Percentiles rank a stretch among this genome's conserved stretches.
These are phyloP conservation scores for Odontamblyopus lacepedii DNA, from an alignment of 2,797 vertebrate genomes.

Conservation along the genomic window DNA sequence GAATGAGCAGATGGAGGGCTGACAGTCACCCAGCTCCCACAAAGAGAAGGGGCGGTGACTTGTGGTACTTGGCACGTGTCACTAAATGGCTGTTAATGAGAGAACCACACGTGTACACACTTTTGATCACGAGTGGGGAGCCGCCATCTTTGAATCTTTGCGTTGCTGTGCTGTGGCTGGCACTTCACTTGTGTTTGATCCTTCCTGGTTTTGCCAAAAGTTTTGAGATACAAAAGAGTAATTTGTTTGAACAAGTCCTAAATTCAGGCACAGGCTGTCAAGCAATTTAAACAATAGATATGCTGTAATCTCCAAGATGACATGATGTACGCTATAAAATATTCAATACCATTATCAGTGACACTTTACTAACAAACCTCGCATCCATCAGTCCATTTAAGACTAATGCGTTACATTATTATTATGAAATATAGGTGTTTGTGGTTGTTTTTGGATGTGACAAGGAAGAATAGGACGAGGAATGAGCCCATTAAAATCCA, in stretches of 20 bases:
- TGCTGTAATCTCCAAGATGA: background rate
- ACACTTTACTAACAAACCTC: background rate
- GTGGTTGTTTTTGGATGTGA: background rate
- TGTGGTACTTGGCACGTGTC: slow-evolving; percentile 46
- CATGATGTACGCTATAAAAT: background rate
- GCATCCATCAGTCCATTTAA: too few relatives aligned
- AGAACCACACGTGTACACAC: slow-evolving; percentile 27
- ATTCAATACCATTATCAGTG: background rate
- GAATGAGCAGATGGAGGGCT: slow-evolving; percentile 62
- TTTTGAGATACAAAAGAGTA: background rate
- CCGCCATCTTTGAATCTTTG: slow-evolving; percentile 4
- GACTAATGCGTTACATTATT: too few relatives aligned
- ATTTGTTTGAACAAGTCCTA: background rate
- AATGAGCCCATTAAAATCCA: background rate
- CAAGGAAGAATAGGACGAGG: background rate
- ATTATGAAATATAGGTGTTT: background rate
- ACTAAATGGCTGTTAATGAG: slow-evolving; percentile 45
- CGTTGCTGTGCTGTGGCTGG: background rate
- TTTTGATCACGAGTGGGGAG: slow-evolving; percentile 29
- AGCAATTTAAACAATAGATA: background rate
- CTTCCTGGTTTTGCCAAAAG: background rate
- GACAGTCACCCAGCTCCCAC: slow-evolving; percentile 55
- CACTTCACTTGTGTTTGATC: background rate
- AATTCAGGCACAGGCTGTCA: background rate
- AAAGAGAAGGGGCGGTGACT: slow-evolving; percentile 46